Evolutionary conservation across 2,888 invertebrate species (phyloP).

Genomic region (Euzetes globulus): DNA sequence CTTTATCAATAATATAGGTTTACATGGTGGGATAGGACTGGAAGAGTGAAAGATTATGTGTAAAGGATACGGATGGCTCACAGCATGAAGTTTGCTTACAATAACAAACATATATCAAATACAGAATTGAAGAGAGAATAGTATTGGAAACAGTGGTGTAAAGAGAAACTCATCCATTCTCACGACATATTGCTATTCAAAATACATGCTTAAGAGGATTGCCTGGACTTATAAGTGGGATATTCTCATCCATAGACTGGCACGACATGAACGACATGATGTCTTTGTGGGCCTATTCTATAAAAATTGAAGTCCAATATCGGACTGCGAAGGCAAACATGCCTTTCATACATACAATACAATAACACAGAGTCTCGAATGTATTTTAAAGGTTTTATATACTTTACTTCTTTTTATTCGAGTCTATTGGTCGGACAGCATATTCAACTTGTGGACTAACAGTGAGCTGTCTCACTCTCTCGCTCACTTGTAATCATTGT

Average conservation of each 20-base stretch:
- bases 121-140: background rate
- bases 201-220: slow-evolving; percentile 22
- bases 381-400: background rate
- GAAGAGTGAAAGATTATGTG: slow-evolving; percentile 22
- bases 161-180: slow-evolving; percentile 15
- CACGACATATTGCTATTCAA: slow-evolving; percentile 23
- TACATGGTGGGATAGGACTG: background rate
- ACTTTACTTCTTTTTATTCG: background rate
- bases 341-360: background rate
- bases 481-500: background rate
- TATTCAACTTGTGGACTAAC: background rate
- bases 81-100: slow-evolving; percentile 1
- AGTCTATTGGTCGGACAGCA: background rate
- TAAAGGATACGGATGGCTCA: slow-evolving; percentile 9
- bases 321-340: background rate
- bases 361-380: background rate
- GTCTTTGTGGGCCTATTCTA: background rate
- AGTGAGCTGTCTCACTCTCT: background rate
- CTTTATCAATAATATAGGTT: slow-evolving; percentile 14
- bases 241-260: slow-evolving; percentile 5
- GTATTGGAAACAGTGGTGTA: background rate
- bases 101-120: slow-evolving; percentile 19
- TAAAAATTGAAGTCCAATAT: background rate
- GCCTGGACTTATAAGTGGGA: background rate
- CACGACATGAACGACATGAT: slow-evolving; percentile 17